Base-by-base conservation (phyloP, 1,140 invertebrate species). In the Belonocnema kinseyi region DNA sequence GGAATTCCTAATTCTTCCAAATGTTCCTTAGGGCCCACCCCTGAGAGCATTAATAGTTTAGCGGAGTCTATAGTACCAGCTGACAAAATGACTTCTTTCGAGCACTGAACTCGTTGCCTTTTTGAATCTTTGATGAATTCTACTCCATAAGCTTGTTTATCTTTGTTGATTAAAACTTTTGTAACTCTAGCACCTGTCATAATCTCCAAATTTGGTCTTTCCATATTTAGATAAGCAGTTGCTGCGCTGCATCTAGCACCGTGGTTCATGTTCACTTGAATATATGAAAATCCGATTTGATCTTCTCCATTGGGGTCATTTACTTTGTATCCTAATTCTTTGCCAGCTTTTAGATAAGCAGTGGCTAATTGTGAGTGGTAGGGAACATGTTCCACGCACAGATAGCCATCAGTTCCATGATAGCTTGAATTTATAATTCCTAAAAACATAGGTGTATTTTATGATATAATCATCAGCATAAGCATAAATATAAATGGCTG, bases 1-100 rank as follows among this genome's bases (percentile, higher is more conserved):
- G 93, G 90, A 33, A 97, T 95, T 0, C 93, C 93, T 1, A 96
- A 88, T 33, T 94, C 92, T 66, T 94, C 87, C 3, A 98, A 90
- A 80, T 96, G 93, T 33, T 94, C 89, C 75, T 86, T 92, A 0
- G 95, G 95, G 6, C 96, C 96, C 50, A 97, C 93, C 19, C 96
- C 96, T 2, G 95, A 96, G 0, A 96, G 83, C 93, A 96, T 94
- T 1, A 97, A 86, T 10, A 97, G 74, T 82, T 95, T 94, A 2
- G 95, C 94, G 0, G 94, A 93, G 80, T 95, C 94, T 13, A 96
- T 93, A 1, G 94, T 91, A 7, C 95, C 95, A 0, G 93, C 94
- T 0, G 94, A 94, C 13, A 96, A 58, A 51, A 96, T 92, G 0
- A 96, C 92, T 89, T 96, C 95, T 78, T 94, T 95, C 3, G 87